A percentile compares a stretch with the other conserved stretches of the same genome.
Evolutionary conservation across 2,888 invertebrate species (phyloP).

Genomic region (Resseliella maxima): DNA sequence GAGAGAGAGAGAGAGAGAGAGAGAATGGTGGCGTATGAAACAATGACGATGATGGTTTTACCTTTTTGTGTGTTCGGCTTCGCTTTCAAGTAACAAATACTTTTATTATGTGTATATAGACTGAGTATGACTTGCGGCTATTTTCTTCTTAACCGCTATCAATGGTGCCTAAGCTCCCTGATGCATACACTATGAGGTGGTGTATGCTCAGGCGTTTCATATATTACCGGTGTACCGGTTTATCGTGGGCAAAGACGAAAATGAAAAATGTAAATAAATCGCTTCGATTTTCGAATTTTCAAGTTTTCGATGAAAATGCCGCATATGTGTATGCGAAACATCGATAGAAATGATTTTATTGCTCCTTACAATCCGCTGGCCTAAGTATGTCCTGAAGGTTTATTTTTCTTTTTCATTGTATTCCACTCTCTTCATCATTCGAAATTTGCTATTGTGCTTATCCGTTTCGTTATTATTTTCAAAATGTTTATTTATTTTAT

Average conservation of each 20-base stretch:
- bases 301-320: background rate
- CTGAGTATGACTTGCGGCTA: slow-evolving; percentile 36
- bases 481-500: slow-evolving; percentile 48
- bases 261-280: slow-evolving; percentile 43
- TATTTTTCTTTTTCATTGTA: slow-evolving; percentile 30
- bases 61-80: slow-evolving; percentile 16
- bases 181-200: background rate
- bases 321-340: background rate
- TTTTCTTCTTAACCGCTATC: slow-evolving; percentile 47
- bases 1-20: background rate
- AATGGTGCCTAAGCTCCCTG: slow-evolving; percentile 49
- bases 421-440: background rate
- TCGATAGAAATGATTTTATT: background rate
- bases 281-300: background rate
- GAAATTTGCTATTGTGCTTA: slow-evolving; percentile 19
- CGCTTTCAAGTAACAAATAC: slow-evolving; percentile 30
- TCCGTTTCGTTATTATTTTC: slow-evolving; percentile 22
- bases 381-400: slow-evolving; percentile 20
- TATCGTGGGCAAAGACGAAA: slow-evolving; percentile 45
- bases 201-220: background rate
- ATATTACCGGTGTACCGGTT: background rate
- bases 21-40: background rate
- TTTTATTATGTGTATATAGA: slow-evolving; percentile 22
- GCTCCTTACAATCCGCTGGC: slow-evolving; percentile 11
- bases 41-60: slow-evolving; percentile 28